phyloP scores from a whole-genome alignment of 2,797 vertebrate genomes.

The Carcharodon carcharias region DNA sequence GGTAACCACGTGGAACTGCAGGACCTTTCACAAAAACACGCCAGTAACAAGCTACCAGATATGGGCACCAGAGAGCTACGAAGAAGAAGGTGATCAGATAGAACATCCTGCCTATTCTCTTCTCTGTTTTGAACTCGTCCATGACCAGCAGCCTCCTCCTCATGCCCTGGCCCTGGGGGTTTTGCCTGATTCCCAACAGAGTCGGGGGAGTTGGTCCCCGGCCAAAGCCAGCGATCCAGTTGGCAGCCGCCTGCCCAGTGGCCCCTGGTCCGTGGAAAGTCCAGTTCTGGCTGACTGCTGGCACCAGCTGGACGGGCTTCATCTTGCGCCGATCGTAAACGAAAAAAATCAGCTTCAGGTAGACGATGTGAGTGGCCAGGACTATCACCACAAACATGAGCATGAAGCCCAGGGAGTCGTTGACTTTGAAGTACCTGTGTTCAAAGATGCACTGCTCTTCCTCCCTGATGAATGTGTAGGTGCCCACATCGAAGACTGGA shows the following conservation, averaged over 20 bases:
- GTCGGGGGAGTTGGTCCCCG: constrained; percentile 96
- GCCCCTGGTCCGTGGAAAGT: constrained; percentile 98
- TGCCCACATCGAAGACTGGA: constrained; percentile 95
- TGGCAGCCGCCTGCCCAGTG: constrained; percentile 94
- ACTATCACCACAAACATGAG: constrained; percentile 96
- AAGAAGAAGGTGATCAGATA: constrained; percentile 99
- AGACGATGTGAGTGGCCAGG: constrained; percentile 98
- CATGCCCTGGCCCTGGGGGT: constrained; percentile 85
- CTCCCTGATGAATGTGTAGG: constrained; percentile 95
- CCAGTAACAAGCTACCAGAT: constrained; percentile 98
- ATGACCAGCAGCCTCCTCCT: constrained; percentile 89
- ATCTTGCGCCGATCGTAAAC: constrained; percentile 98
- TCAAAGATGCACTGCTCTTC: constrained; percentile 99
- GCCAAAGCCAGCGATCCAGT: constrained; percentile 97
- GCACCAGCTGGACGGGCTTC: constrained; percentile 99
- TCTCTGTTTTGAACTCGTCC: constrained; percentile 99
- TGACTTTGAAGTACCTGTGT: constrained; percentile 95
- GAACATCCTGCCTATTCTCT: constrained; percentile 99
- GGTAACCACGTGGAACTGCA: constrained; percentile 92
- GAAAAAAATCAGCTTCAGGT: constrained; percentile 99
- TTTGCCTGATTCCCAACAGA: constrained; percentile 95
- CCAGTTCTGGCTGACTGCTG: constrained; percentile 99
- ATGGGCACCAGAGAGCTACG: constrained; percentile 95
- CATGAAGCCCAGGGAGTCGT: constrained; percentile 99
- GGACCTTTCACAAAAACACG: constrained; percentile 95